These are phyloP conservation scores for Xanthia togata DNA, from an alignment of 2,888 invertebrate genomes.

Conservation along the genomic window DNA sequence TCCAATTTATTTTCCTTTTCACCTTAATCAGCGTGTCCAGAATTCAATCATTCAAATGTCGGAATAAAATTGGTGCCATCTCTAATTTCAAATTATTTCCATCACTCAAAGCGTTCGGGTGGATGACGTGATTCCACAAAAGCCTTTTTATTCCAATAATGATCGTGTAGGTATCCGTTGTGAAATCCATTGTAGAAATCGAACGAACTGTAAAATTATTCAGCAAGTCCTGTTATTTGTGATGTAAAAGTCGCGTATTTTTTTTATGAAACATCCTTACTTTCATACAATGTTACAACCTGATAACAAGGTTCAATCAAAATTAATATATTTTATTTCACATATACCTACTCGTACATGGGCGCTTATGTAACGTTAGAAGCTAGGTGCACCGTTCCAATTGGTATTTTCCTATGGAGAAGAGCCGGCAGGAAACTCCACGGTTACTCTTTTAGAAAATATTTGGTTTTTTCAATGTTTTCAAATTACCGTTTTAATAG, in stretches of 20 bases:
- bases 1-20: constrained; percentile 26
- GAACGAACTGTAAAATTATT: constrained; percentile 67
- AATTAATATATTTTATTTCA: too few relatives aligned
- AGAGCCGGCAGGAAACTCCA: too few relatives aligned
- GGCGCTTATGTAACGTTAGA: too few relatives aligned
- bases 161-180: too few relatives aligned
- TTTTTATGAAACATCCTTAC: not conserved
- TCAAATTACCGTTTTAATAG: too few relatives aligned
- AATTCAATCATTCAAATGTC: constrained; percentile 23
- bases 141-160: constrained; percentile 33
- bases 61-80: constrained; percentile 17
- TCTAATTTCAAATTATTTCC: constrained; percentile 36
- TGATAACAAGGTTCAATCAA: not conserved
- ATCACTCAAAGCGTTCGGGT: not conserved
- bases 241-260: not conserved
- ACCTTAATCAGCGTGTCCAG: constrained; percentile 11
- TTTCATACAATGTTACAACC: not conserved
- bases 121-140: constrained; percentile 25
- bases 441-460: too few relatives aligned
- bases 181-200: constrained; percentile 45
- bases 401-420: too few relatives aligned
- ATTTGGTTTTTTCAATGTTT: too few relatives aligned
- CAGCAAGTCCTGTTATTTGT: constrained; percentile 61
- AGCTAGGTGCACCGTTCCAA: too few relatives aligned
- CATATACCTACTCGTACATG: too few relatives aligned